phyloP scores from a whole-genome alignment of 2,888 invertebrate species.

The Drosophila fungiperda region DNA sequence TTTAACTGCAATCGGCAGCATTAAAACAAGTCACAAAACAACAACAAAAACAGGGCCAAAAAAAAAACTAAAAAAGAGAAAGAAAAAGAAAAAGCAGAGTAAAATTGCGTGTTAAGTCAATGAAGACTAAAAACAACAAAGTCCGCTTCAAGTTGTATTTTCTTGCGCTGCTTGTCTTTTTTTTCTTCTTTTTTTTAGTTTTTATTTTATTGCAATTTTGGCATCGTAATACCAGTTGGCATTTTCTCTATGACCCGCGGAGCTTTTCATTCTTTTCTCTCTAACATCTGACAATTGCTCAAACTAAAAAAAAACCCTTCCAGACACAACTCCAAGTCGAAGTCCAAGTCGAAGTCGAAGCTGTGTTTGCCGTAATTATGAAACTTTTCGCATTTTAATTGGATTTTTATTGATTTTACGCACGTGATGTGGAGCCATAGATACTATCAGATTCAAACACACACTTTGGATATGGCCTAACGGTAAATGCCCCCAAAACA shows the following conservation, averaged over 20 bases:
- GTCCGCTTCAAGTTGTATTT: slow-evolving; percentile 49
- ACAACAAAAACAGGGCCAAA: slow-evolving; percentile 27
- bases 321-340: not conserved
- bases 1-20: slow-evolving; percentile 74
- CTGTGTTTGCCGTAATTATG: slow-evolving; percentile 64
- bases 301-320: slow-evolving; percentile 3
- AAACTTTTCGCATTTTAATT: slow-evolving; percentile 77
- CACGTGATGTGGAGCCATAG: slow-evolving; percentile 63
- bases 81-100: slow-evolving; percentile 34
- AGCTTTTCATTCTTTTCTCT: slow-evolving; percentile 57
- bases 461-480: slow-evolving; percentile 41
- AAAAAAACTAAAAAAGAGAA: slow-evolving; percentile 33
- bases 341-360: slow-evolving; percentile 18
- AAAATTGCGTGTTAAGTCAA: slow-evolving; percentile 68
- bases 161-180: slow-evolving; percentile 20
- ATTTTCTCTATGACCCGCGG: slow-evolving; percentile 61
- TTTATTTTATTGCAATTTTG: slow-evolving; percentile 65
- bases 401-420: slow-evolving; percentile 77
- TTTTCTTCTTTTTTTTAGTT: not conserved
- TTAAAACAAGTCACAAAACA: slow-evolving; percentile 58
- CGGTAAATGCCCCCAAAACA: slow-evolving; percentile 39
- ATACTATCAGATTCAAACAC: slow-evolving; percentile 24
- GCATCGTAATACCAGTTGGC: slow-evolving; percentile 50
- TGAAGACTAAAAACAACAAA: slow-evolving; percentile 42
- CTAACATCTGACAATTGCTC: not conserved